Conservation (phyloP, 2,888 invertebrate genomes). For the Lasiommata megera region DNA sequence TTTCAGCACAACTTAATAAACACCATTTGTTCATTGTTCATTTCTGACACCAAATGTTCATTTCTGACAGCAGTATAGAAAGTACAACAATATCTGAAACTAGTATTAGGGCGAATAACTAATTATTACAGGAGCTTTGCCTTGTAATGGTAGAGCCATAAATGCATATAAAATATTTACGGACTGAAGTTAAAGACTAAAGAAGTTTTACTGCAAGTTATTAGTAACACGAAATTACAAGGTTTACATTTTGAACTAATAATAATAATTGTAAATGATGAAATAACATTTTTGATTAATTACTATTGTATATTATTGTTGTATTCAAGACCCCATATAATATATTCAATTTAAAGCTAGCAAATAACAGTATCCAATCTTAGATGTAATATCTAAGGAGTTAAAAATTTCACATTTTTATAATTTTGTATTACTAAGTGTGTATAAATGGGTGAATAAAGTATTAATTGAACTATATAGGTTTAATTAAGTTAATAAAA, state of each 20-base stretch:
- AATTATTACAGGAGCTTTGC: background rate
- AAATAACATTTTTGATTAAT: background rate
- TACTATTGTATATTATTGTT: background rate
- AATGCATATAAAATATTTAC: background rate
- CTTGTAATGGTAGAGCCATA: background rate
- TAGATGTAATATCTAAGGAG: background rate
- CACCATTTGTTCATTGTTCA: too few relatives aligned
- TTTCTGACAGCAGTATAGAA: background rate
- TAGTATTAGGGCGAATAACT: background rate
- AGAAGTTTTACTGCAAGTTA: background rate
- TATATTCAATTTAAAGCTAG: background rate
- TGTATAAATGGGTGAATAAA: conserved; percentile 34
- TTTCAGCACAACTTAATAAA: too few relatives aligned
- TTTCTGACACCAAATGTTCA: too few relatives aligned
- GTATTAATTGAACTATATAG: background rate
- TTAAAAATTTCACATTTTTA: conserved; percentile 33
- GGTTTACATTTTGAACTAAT: background rate
- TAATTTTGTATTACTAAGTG: conserved; percentile 41
- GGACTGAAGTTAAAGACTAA: conserved; percentile 2
- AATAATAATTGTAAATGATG: background rate
- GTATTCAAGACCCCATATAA: background rate
- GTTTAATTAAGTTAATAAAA: background rate
- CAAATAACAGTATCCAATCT: background rate
- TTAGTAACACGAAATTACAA: background rate
- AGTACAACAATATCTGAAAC: background rate